Percentiles rank a stretch among this genome's conserved stretches.
Evolutionary conservation across 2,797 vertebrate genomes (phyloP).

Genomic region (Apogon hyalosoma): DNA sequence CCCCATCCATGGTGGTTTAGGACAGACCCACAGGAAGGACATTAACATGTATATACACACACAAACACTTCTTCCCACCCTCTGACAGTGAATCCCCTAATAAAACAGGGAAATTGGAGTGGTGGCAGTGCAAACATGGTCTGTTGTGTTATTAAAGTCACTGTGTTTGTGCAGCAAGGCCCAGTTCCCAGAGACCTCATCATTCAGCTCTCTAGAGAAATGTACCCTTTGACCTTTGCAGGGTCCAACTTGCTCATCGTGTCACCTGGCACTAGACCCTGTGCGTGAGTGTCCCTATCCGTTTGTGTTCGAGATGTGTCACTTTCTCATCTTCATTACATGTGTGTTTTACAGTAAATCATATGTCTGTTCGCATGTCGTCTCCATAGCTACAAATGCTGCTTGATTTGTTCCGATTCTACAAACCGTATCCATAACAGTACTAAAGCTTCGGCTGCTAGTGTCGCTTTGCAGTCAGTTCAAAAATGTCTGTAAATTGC

Average conservation of each 20-base stretch:
- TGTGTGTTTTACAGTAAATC: not conserved
- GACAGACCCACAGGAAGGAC: conserved; percentile 26
- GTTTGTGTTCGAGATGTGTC: not conserved
- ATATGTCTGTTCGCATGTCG: not conserved
- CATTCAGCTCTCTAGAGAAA: conserved; percentile 57
- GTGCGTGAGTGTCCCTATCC: not conserved
- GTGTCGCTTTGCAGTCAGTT: conserved; percentile 38
- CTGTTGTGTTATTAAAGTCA: conserved; percentile 70
- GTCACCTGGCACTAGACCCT: conserved; percentile 47
- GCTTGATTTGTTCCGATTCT: not conserved
- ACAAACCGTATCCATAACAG: conserved; percentile 3
- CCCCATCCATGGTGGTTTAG: conserved; percentile 27
- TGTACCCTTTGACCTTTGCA: conserved; percentile 59
- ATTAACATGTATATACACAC: conserved; percentile 23
- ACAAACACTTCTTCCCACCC: conserved; percentile 52
- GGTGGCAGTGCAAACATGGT: conserved; percentile 68
- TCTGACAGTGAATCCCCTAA: conserved; percentile 60
- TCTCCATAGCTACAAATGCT: not conserved
- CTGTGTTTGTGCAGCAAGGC: conserved; percentile 69
- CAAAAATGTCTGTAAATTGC: conserved; percentile 69
- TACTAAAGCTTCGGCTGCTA: conserved; percentile 20
- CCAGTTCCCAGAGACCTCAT: conserved; percentile 70
- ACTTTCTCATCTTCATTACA: not conserved
- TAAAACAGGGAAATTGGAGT: conserved; percentile 66
- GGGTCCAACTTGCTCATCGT: conserved; percentile 28